phyloP scores from a whole-genome alignment of 1,140 invertebrate species.

The Drosophila ogumai region DNA sequence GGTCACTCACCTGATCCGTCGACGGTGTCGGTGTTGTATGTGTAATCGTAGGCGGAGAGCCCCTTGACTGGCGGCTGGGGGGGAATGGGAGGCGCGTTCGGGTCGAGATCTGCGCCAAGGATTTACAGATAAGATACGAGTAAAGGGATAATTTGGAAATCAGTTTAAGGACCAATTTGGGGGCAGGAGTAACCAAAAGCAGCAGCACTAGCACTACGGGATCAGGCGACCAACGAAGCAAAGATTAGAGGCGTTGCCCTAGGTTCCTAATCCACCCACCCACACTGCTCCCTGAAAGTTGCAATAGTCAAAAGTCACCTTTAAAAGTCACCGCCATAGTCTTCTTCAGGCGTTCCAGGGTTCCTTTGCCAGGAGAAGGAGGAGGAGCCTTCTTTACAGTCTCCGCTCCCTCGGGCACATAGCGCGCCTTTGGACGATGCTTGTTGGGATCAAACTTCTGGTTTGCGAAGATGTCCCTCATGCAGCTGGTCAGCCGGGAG shows the following conservation, averaged over 20 bases:
- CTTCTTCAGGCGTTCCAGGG: conserved; percentile 59
- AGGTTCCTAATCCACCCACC: conserved; percentile 5
- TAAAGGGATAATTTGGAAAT: conserved; percentile 60
- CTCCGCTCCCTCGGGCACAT: conserved; percentile 87
- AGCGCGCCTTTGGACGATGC: conserved; percentile 91
- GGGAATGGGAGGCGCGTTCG: conserved; percentile 74
- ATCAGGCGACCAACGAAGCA: conserved; percentile 52
- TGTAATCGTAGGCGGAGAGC: conserved; percentile 43
- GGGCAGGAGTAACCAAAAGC: conserved; percentile 32
- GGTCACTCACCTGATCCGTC: conserved; percentile 71
- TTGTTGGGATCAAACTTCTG: conserved; percentile 90
- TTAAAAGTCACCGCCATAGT: conserved; percentile 76
- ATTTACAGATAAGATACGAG: conserved; percentile 38
- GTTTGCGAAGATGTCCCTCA: conserved; percentile 87
- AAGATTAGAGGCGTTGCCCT: conserved; percentile 6
- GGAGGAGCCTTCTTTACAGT: conserved; percentile 11
- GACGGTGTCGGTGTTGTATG: conserved; percentile 54
- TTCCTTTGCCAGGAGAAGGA: conserved; percentile 13
- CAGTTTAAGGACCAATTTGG: conserved; percentile 50
- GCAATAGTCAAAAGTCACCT: conserved; percentile 61
- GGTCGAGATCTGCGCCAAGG: conserved; percentile 73
- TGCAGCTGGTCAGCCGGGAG: conserved; percentile 45
- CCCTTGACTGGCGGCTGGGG: conserved; percentile 74
- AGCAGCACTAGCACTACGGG: conserved; percentile 53
- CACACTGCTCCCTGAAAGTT: conserved; percentile 36